Conservation (phyloP, 2,113 vertebrate species). For the Erythrocercus mccallii region DNA sequence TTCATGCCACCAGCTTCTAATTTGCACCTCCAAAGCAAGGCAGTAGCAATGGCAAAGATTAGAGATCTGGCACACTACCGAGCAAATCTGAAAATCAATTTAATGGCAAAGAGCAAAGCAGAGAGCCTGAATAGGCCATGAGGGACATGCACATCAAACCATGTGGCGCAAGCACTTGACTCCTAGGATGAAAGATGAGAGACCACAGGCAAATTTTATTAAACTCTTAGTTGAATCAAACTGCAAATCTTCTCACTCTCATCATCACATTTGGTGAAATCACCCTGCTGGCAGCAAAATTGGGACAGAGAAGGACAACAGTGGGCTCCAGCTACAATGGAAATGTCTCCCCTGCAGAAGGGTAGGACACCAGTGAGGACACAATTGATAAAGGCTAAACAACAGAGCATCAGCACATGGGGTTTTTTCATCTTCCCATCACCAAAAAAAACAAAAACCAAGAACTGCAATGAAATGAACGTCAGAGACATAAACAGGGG, state of each 20-base stretch:
- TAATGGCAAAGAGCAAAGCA: background rate
- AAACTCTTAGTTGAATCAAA: background rate
- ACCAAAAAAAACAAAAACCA: background rate
- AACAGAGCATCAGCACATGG: background rate
- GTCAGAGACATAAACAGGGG: constrained; percentile 8
- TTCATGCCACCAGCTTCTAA: background rate
- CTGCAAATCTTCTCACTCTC: background rate
- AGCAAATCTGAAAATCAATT: background rate
- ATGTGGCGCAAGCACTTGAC: background rate
- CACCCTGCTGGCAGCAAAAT: background rate
- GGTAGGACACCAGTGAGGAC: background rate
- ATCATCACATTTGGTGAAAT: background rate
- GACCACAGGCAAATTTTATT: background rate
- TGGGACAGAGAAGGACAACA: background rate
- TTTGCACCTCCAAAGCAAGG: background rate
- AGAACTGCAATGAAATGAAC: background rate
- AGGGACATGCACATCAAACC: background rate
- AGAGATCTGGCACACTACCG: background rate
- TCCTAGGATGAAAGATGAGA: background rate
- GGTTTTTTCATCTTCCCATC: background rate
- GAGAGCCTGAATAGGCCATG: background rate
- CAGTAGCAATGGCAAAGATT: background rate
- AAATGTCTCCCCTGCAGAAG: background rate
- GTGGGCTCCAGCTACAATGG: background rate
- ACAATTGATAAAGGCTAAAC: background rate